A percentile compares a stretch with the other conserved stretches of the same genome.
These are phyloP conservation scores for Lochmaea crataegi DNA, from an alignment of 2,888 invertebrate species.

Conservation along the genomic window DNA sequence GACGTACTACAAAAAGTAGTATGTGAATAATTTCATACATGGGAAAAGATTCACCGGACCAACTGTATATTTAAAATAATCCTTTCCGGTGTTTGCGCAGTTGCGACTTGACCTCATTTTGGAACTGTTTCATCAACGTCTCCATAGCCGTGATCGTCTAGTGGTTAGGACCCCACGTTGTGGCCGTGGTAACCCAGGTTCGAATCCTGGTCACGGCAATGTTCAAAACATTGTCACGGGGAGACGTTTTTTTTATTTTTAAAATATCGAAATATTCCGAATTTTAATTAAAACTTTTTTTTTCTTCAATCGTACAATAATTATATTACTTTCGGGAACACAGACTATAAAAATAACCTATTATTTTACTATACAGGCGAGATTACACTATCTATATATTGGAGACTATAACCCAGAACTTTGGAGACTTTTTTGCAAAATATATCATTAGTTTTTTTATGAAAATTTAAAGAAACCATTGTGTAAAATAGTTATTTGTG, in stretches of 20 bases:
- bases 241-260: neutral
- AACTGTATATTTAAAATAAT: no score
- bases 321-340: no score
- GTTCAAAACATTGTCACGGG: constrained; percentile 41
- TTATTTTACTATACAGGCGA: no score
- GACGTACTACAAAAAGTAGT: no score
- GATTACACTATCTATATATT: no score
- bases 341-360: no score
- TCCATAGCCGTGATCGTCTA: constrained; percentile 61
- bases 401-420: no score
- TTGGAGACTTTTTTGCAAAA: constrained; percentile 1
- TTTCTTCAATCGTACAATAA: neutral
- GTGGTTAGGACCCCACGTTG: constrained; percentile 69
- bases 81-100: neutral
- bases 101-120: neutral
- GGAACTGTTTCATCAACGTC: neutral
- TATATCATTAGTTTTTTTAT: neutral
- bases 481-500: no score
- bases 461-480: neutral
- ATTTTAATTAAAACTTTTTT: neutral
- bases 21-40: no score
- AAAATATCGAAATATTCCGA: neutral
- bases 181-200: constrained; percentile 74
- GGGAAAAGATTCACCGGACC: no score
- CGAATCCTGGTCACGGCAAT: constrained; percentile 70